Conservation (phyloP, 2,888 invertebrate genomes). For the Scaptomyza parva region DNA sequence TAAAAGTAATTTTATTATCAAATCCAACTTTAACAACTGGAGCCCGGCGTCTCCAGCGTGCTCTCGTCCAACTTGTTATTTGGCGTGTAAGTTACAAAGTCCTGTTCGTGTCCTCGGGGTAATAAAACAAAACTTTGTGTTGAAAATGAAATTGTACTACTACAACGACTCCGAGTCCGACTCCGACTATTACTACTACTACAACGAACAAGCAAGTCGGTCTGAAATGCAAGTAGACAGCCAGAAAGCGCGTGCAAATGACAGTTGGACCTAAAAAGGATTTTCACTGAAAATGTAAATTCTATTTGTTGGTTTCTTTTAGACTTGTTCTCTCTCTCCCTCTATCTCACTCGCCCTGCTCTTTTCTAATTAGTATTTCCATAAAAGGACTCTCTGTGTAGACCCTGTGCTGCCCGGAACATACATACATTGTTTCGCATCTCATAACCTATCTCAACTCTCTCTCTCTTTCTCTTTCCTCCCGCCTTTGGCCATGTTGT, state of each 20-base stretch:
- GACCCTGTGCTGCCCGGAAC: constrained; percentile 18
- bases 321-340: constrained; percentile 1
- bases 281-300: constrained; percentile 70
- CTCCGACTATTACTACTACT: no score
- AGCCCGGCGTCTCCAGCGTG: constrained; percentile 36
- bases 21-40: constrained; percentile 79
- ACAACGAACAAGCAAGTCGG: constrained; percentile 20
- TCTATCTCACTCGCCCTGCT: no score
- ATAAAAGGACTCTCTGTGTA: constrained; percentile 24
- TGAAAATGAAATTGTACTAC: constrained; percentile 78
- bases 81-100: constrained; percentile 80
- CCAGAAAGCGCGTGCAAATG: constrained; percentile 65
- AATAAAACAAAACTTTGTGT: constrained; percentile 79
- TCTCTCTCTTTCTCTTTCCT: neutral
- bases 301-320: constrained; percentile 54
- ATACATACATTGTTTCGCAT: constrained; percentile 22
- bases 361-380: constrained; percentile 54
- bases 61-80: constrained; percentile 73
- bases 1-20: constrained; percentile 79
- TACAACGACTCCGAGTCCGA: no score
- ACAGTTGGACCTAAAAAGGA: constrained; percentile 69
- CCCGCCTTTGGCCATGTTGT: constrained; percentile 17
- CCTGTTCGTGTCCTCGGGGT: constrained; percentile 79
- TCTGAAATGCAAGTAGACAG: constrained; percentile 20
- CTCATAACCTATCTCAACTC: constrained; percentile 7